Conservation (phyloP, 1,140 invertebrate genomes). For the Bombus affinis region DNA sequence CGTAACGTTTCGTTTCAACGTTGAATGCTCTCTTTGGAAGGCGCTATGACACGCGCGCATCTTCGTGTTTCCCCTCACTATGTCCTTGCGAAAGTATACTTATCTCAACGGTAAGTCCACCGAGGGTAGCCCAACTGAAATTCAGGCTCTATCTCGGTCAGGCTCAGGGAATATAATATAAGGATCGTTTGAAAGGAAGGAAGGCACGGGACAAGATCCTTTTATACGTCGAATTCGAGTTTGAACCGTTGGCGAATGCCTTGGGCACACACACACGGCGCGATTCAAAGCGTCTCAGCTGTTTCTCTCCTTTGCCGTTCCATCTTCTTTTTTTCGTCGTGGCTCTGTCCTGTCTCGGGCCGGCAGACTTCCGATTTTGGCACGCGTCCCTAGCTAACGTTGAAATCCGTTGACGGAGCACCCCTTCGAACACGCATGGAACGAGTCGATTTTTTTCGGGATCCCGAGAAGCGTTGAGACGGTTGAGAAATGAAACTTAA, state of each 20-base stretch:
- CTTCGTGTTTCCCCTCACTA: conserved; percentile 10
- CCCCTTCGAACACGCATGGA: conserved; percentile 14
- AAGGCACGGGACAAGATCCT: conserved; percentile 78
- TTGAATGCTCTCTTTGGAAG: neutral
- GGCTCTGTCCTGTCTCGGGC: conserved; percentile 53
- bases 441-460: conserved; percentile 20
- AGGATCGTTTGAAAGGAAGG: conserved; percentile 73
- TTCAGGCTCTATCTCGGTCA: conserved; percentile 43
- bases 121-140: conserved; percentile 66
- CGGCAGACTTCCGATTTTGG: conserved; percentile 57
- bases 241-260: conserved; percentile 77
- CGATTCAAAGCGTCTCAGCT: conserved; percentile 79
- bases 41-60: conserved; percentile 28
- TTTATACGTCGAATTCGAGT: conserved; percentile 73
- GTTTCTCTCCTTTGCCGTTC: conserved; percentile 70
- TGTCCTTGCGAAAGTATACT: conserved; percentile 33
- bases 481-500: neutral
- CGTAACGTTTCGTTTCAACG: conserved; percentile 19
- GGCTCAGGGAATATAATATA: conserved; percentile 70
- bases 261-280: conserved; percentile 71
- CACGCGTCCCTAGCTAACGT: conserved; percentile 56
- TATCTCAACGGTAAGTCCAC: neutral
- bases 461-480: neutral
- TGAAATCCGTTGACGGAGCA: conserved; percentile 54
- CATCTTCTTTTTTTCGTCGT: conserved; percentile 34